Evolutionary conservation across 2,797 vertebrate genomes (phyloP).

Genomic region (Gallinago stenura): DNA sequence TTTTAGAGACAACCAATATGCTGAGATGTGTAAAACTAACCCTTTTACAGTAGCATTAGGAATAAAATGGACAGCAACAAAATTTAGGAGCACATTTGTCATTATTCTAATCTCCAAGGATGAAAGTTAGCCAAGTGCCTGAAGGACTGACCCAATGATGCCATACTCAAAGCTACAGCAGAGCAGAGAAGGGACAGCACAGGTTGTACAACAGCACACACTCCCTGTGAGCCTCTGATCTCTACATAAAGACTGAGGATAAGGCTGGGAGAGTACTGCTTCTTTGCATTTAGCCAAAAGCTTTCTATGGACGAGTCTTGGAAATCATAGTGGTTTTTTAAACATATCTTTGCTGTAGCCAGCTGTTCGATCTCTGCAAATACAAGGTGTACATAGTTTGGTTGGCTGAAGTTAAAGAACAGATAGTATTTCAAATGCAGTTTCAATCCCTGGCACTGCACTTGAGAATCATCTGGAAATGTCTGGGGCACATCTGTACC

Average conservation of each 20-base stretch:
- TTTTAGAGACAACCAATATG: slow-evolving; percentile 1
- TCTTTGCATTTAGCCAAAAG: neutral
- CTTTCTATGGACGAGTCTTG: neutral
- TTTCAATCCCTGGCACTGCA: neutral
- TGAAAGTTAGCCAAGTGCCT: neutral
- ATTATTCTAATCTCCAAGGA: neutral
- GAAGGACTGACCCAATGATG: neutral
- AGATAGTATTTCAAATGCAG: neutral
- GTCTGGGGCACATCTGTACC: neutral
- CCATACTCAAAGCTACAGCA: neutral
- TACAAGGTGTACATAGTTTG: neutral
- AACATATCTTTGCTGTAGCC: neutral
- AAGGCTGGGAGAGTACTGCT: neutral
- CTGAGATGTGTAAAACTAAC: slow-evolving; percentile 6
- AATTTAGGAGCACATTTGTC: neutral
- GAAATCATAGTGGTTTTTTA: neutral
- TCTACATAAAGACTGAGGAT: neutral
- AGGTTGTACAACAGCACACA: neutral
- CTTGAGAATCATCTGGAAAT: neutral
- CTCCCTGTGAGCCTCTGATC: neutral
- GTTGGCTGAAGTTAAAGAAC: neutral
- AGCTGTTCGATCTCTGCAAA: neutral
- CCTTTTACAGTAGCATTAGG: neutral
- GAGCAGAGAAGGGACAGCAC: neutral
- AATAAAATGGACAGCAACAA: neutral